Evolutionary conservation across 2,113 vertebrate genomes (phyloP).

Genomic region (Oncorhynchus nerka): DNA sequence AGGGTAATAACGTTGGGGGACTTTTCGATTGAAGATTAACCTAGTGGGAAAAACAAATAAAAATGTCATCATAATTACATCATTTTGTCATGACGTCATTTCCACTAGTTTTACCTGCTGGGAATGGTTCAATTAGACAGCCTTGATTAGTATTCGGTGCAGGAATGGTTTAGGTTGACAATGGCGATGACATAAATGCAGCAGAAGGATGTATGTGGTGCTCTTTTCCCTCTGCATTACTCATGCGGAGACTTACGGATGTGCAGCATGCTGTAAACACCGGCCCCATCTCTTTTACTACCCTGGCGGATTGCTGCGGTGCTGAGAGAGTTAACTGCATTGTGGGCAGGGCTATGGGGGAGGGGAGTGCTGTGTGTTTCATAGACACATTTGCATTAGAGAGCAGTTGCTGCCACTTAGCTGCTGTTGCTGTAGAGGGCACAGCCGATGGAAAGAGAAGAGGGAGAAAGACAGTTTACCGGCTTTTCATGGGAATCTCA

Average conservation of each 20-base stretch:
- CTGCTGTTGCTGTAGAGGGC: not conserved
- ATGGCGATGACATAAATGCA: not conserved
- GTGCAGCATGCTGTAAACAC: not conserved
- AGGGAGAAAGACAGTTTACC: not conserved
- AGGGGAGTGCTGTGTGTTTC: conserved; percentile 24
- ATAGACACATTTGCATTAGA: conserved; percentile 41
- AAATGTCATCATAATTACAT: no score
- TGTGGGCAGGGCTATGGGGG: conserved; percentile 39
- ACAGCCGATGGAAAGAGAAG: not conserved
- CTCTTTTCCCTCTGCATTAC: not conserved
- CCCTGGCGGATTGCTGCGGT: conserved; percentile 11
- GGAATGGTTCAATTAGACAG: no score
- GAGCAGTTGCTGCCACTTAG: conserved; percentile 23
- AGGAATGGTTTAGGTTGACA: not conserved
- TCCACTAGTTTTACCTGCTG: no score
- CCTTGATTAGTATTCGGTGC: no score
- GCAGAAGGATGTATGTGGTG: not conserved
- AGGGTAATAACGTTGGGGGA: no score
- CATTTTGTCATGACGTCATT: no score
- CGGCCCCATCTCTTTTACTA: not conserved
- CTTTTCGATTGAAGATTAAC: no score
- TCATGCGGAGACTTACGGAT: not conserved
- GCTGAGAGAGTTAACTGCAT: conserved; percentile 51
- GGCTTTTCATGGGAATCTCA: not conserved
- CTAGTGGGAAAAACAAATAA: no score